A percentile compares a stretch with the other conserved stretches of the same genome.
Evolutionary conservation across 2,113 vertebrate species (phyloP).

Genomic region (Microtus pennsylvanicus): DNA sequence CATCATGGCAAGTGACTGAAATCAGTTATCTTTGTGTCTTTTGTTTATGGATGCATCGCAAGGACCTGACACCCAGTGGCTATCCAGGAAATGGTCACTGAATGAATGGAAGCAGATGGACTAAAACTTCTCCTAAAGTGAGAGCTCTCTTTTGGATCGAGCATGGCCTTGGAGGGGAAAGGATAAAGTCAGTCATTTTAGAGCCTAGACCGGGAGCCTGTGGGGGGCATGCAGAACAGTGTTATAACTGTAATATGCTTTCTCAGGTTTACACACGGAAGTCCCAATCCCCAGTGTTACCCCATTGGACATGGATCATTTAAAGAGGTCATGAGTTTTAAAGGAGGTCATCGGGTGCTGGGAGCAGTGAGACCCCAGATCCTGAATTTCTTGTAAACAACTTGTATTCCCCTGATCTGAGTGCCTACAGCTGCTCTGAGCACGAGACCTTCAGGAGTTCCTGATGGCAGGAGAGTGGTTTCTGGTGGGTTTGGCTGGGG

Average conservation of each 20-base stretch:
- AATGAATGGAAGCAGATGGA: background rate
- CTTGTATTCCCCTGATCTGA: no score
- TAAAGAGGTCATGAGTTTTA: no score
- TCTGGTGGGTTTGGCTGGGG: no score
- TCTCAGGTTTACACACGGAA: background rate
- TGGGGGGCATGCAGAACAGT: no score
- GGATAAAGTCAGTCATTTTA: background rate
- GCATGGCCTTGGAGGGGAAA: background rate
- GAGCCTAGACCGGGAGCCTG: background rate
- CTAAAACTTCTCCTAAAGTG: background rate
- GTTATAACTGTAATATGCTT: background rate
- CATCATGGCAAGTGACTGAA: background rate
- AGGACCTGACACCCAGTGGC: background rate
- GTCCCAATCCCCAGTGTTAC: background rate
- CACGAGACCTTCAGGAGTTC: no score
- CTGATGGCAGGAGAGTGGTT: no score
- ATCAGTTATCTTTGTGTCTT: background rate
- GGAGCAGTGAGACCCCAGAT: no score
- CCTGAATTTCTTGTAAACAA: no score
- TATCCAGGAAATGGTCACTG: background rate
- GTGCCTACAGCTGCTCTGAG: no score
- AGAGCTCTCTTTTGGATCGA: background rate
- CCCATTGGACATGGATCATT: background rate
- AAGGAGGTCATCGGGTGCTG: no score
- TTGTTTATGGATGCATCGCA: background rate